Conservation (phyloP, 1,140 invertebrate genomes). For the Muscidifurax raptorellus region DNA sequence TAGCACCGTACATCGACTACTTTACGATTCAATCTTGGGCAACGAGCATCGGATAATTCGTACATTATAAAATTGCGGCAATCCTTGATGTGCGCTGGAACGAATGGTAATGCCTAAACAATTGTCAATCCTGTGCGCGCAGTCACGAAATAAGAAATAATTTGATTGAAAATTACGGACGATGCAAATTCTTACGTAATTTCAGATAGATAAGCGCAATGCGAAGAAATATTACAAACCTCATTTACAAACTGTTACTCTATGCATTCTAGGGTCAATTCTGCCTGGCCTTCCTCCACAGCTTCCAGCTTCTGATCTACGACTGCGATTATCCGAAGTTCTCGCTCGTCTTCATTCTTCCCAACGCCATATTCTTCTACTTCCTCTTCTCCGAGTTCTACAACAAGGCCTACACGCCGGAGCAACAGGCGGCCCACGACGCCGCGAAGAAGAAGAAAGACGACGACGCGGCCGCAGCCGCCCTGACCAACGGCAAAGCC, state of each 20-base stretch:
- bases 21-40: neutral
- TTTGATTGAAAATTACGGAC: neutral
- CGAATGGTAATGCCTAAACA: neutral
- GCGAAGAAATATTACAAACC: too few species aligned
- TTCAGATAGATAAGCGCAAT: too few species aligned
- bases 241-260: conserved; percentile 6
- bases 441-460: conserved; percentile 44
- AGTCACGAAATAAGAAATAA: too few species aligned
- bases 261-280: conserved; percentile 85
- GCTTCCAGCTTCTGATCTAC: conserved; percentile 87
- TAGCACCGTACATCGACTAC: neutral
- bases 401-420: conserved; percentile 79
- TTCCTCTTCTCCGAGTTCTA: conserved; percentile 88
- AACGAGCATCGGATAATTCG: neutral
- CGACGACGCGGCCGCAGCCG: conserved; percentile 46
- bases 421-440: neutral
- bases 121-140: neutral
- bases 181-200: neutral
- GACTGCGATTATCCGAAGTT: conserved; percentile 90
- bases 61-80: neutral
- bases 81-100: conserved; percentile 8
- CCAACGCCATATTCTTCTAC: conserved; percentile 88
- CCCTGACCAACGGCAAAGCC: conserved; percentile 55
- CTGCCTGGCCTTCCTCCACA: conserved; percentile 86
- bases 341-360: conserved; percentile 83